Base-by-base conservation (phyloP, 2,888 invertebrate genomes). In the Apodemia duryi region DNA sequence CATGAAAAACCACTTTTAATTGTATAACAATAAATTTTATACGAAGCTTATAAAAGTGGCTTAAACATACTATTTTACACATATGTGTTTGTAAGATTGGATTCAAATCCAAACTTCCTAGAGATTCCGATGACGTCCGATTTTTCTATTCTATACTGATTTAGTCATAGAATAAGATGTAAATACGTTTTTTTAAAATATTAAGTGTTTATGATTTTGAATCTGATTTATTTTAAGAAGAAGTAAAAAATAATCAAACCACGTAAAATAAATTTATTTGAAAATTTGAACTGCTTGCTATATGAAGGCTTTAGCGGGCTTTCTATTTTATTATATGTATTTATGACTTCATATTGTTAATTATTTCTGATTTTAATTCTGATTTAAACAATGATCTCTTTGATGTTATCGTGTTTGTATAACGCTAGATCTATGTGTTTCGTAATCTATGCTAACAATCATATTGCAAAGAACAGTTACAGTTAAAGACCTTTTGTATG, bases 331-430 rank as follows among this genome's bases (percentile, higher is more conserved):
- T 21, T 21, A 21, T 21, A 21, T 21, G 21, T 49, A 38, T n/a
- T 49, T n/a, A n/a, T 10, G 84, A 83, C 84, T 86, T 84, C 84
- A 75, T 85, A 84, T 86, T 86, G 78, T 81, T 83, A 65, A 63
- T 10, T 38, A 9, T 7, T 38, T 7, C 38, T 7, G 7, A 7
- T 46, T 13, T 13, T 5, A 13, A 46, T 46, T 46, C 46, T 46
- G 13, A 46, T 46, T 13, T 46, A 13, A 46, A 46, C 46, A 46
- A 46, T 46, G 13, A 46, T 43, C 3, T 4, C 5, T 13, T 46
- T 46, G 13, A 46, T 46, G 46, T 46, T 46, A 46, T 46, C 11
- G 5, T 46, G 13, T 13, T 46, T 46, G 13, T 13, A 13, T 13
- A 46, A 46, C 46, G 13, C 13, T 46, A 11, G 11, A 43, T 46